Conservation (phyloP, 2,888 invertebrate species). For the Capitulum mitella region DNA sequence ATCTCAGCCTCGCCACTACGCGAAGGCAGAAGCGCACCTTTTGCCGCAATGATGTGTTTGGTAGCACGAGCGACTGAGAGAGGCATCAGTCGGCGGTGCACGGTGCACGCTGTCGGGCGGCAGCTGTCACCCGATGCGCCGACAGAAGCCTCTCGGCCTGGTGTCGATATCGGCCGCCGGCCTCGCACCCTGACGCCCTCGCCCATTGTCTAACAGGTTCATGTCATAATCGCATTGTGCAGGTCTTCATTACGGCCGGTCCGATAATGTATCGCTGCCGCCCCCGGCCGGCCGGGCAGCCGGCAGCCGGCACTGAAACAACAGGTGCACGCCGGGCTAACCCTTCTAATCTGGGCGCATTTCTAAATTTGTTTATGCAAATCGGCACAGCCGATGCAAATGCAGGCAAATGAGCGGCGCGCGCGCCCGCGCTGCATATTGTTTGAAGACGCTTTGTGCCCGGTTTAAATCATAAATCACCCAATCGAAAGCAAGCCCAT, state of each 20-base stretch:
- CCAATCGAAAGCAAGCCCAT: conserved; percentile 22
- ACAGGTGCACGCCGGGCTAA: neutral
- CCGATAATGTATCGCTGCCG: neutral
- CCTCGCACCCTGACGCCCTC: neutral
- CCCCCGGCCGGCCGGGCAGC: no score
- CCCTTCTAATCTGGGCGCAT: neutral
- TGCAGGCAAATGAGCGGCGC: conserved; percentile 13
- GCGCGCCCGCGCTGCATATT: neutral
- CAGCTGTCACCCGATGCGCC: no score
- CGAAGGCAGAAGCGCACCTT: no score
- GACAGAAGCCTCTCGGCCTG: no score
- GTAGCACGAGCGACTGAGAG: no score
- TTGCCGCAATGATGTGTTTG: no score
- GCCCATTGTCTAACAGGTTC: conserved; percentile 18
- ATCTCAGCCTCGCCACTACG: no score
- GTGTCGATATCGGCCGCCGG: no score
- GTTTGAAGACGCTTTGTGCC: conserved; percentile 22
- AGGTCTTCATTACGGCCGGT: neutral
- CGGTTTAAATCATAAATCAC: conserved; percentile 22
- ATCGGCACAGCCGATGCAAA: conserved; percentile 7
- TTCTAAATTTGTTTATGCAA: conserved; percentile 14
- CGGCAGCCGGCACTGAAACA: neutral
- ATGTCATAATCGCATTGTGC: conserved; percentile 15
- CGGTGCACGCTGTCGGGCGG: no score
- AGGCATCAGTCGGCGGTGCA: no score